A percentile compares a stretch with the other conserved stretches of the same genome.
Conservation (phyloP, 2,888 invertebrate species). For the Synergus gifuensis region DNA sequence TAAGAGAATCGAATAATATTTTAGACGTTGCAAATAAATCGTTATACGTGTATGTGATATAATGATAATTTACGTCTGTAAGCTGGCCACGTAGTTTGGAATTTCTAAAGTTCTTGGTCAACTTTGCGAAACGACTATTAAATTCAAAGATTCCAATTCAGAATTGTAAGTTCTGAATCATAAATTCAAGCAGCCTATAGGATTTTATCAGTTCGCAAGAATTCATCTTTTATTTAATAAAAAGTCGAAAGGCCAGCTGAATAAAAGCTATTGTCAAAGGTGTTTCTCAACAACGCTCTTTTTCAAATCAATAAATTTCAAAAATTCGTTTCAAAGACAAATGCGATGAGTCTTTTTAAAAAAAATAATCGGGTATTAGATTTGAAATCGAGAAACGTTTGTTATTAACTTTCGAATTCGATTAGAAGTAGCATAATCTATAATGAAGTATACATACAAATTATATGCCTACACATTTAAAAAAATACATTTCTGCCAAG, state of each 20-base stretch:
- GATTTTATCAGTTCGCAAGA: background rate
- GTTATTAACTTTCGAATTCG: background rate
- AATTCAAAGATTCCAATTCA: background rate
- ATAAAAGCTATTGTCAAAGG: background rate
- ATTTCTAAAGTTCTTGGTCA: background rate
- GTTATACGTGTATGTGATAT: conserved; percentile 17
- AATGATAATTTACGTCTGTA: conserved; percentile 4
- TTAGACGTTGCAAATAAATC: conserved; percentile 19
- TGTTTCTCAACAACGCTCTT: background rate
- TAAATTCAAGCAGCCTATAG: background rate
- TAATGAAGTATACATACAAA: background rate
- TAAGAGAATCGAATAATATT: conserved; percentile 15
- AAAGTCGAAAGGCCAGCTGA: background rate
- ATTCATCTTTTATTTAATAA: background rate
- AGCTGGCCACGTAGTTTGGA: background rate
- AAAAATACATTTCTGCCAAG: background rate
- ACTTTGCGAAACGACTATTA: background rate
- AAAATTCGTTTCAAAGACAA: background rate
- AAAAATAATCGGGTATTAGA: background rate
- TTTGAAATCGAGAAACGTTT: background rate
- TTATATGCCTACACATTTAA: background rate
- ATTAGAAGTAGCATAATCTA: background rate
- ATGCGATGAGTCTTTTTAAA: background rate
- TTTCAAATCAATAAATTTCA: background rate
- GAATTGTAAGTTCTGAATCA: background rate